phyloP scores from a whole-genome alignment of 2,113 vertebrate genomes.

The Lipophrys pholis region DNA sequence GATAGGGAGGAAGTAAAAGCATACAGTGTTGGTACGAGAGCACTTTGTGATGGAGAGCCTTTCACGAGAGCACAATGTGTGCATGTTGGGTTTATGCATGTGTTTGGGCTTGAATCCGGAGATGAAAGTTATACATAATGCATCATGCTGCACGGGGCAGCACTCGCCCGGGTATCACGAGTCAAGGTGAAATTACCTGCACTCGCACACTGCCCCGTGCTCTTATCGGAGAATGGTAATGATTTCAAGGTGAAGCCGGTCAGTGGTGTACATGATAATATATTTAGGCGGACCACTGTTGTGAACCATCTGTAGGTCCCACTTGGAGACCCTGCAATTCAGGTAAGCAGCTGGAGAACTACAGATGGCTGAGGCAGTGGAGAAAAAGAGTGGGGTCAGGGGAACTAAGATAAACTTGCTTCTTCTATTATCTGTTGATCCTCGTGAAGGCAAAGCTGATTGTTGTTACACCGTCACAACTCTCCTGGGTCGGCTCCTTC shows the following conservation, averaged over 20 bases:
- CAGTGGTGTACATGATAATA: conserved; percentile 80
- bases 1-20: conserved; percentile 45
- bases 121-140: conserved; percentile 67
- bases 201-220: conserved; percentile 45
- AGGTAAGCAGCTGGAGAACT: conserved; percentile 83
- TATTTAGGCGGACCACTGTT: conserved; percentile 83
- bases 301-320: conserved; percentile 79
- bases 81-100: conserved; percentile 23
- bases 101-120: conserved; percentile 35
- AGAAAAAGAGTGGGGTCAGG: conserved; percentile 49
- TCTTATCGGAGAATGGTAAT: conserved; percentile 59
- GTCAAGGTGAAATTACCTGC: conserved; percentile 69
- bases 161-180: conserved; percentile 56
- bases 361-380: conserved; percentile 78
- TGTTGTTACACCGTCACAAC: conserved; percentile 15
- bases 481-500: neutral
- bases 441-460: conserved; percentile 35
- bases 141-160: conserved; percentile 48
- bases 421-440: conserved; percentile 53
- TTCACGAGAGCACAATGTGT: conserved; percentile 32
- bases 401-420: conserved; percentile 35
- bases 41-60: conserved; percentile 46
- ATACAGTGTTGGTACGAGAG: conserved; percentile 18
- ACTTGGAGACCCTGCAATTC: conserved; percentile 72
- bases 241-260: conserved; percentile 81